phyloP scores from a whole-genome alignment of 1,140 invertebrate species.

The Doryteuthis pealeii region DNA sequence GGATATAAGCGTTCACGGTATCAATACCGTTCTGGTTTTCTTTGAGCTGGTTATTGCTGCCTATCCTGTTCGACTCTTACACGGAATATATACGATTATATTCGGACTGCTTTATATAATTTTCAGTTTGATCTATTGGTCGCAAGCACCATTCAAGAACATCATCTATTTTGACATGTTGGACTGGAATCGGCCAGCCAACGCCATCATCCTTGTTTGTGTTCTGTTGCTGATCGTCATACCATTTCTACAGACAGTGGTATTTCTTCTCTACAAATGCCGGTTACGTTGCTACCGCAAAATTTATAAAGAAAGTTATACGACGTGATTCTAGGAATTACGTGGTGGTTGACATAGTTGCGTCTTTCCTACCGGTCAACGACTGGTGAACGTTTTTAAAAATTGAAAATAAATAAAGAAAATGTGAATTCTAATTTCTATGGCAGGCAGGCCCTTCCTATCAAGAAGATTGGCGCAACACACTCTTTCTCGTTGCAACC shows the following conservation, averaged over 20 bases:
- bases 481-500: too few species aligned
- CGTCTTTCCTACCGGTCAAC: too few species aligned
- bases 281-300: conserved; percentile 3
- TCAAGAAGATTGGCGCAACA: too few species aligned
- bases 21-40: conserved; percentile 40
- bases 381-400: too few species aligned
- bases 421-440: too few species aligned
- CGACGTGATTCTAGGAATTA: not conserved
- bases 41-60: conserved; percentile 34
- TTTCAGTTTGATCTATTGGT: conserved; percentile 44
- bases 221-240: conserved; percentile 29
- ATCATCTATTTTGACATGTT: conserved; percentile 40
- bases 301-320: not conserved
- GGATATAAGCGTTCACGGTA: conserved; percentile 36
- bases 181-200: conserved; percentile 45
- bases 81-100: conserved; percentile 32
- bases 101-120: conserved; percentile 39
- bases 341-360: too few species aligned
- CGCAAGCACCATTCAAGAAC: conserved; percentile 29
- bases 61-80: conserved; percentile 41
- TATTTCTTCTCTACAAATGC: conserved; percentile 20
- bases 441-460: too few species aligned
- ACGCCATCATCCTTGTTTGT: conserved; percentile 21
- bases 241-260: conserved; percentile 32
- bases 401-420: too few species aligned